Evolutionary conservation across 1,140 invertebrate species (phyloP).

Genomic region (Lordiphosa stackelbergi): DNA sequence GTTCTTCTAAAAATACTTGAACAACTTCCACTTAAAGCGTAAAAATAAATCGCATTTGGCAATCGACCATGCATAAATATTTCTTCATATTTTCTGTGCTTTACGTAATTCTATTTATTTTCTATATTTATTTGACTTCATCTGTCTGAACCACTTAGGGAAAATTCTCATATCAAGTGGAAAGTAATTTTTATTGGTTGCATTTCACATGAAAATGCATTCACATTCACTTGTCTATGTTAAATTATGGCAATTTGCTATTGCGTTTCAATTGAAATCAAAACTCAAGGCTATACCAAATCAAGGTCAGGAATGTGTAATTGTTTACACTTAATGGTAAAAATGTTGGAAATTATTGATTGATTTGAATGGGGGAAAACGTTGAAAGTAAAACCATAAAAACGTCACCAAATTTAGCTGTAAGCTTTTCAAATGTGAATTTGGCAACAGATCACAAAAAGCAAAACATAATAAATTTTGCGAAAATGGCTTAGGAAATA

Average conservation of each 20-base stretch:
- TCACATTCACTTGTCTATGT: conserved; percentile 7
- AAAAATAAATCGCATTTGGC: conserved; percentile 52
- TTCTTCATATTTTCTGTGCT: conserved; percentile 23
- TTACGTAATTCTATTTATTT: conserved; percentile 39
- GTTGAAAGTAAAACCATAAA: neutral
- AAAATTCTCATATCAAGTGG: conserved; percentile 9
- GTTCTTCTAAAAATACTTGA: conserved; percentile 21
- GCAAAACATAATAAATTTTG: too few relatives aligned
- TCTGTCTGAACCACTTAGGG: conserved; percentile 5
- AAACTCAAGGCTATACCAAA: conserved; percentile 16
- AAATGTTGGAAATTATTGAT: conserved; percentile 4
- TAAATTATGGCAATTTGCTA: conserved; percentile 35
- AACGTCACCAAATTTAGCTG: too few relatives aligned
- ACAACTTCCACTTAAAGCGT: conserved; percentile 4
- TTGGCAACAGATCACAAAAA: too few relatives aligned
- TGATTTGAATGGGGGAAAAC: neutral
- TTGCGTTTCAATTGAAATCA: conserved; percentile 26
- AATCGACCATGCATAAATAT: conserved; percentile 29
- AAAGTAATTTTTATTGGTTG: conserved; percentile 14
- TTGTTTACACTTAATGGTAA: conserved; percentile 29
- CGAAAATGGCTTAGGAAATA: too few relatives aligned
- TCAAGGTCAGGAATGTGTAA: conserved; percentile 16
- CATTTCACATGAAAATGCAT: conserved; percentile 29
- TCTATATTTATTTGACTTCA: conserved; percentile 27
- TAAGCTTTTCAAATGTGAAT: too few relatives aligned